Percentiles rank a stretch among this genome's conserved stretches.
phyloP scores from a whole-genome alignment of 2,888 invertebrate species.

The Agrotis ipsilon region DNA sequence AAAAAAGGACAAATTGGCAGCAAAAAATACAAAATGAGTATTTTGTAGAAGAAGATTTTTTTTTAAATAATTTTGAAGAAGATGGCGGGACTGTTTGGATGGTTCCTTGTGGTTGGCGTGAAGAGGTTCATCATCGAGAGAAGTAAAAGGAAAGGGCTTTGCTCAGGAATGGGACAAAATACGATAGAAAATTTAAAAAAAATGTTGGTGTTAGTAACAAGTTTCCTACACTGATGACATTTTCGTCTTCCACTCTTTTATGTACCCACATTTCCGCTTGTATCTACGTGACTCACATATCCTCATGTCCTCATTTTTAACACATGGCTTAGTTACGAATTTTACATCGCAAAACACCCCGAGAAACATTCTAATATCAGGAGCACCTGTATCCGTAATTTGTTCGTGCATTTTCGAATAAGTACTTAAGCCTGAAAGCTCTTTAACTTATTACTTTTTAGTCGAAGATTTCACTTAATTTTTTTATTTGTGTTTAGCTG shows the following conservation, averaged over 20 bases:
- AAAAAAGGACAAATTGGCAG: not conserved
- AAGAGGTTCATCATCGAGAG: no score
- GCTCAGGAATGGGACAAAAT: no score
- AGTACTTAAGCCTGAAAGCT: constrained; percentile 36
- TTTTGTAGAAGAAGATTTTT: not conserved
- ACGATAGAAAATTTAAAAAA: no score
- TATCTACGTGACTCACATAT: not conserved
- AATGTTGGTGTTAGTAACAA: not conserved
- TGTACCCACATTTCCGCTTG: not conserved
- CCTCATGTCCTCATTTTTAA: constrained; percentile 2
- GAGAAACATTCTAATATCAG: constrained; percentile 25
- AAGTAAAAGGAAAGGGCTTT: no score
- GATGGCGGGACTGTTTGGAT: not conserved
- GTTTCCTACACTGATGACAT: not conserved
- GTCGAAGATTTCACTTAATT: constrained; percentile 27
- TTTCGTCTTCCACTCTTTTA: not conserved
- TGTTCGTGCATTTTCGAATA: constrained; percentile 29
- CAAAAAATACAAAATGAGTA: not conserved
- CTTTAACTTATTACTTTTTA: constrained; percentile 38
- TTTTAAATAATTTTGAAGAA: not conserved
- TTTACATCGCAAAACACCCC: constrained; percentile 9
- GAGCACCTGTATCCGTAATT: constrained; percentile 30
- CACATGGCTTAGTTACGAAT: not conserved
- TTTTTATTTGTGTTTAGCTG: constrained; percentile 13
- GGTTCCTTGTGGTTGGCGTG: no score